Evolutionary conservation across 2,888 invertebrate species (phyloP), one percentile per base, ranked within the genome.

Genomic region (Eumerus sabulonum): DNA sequence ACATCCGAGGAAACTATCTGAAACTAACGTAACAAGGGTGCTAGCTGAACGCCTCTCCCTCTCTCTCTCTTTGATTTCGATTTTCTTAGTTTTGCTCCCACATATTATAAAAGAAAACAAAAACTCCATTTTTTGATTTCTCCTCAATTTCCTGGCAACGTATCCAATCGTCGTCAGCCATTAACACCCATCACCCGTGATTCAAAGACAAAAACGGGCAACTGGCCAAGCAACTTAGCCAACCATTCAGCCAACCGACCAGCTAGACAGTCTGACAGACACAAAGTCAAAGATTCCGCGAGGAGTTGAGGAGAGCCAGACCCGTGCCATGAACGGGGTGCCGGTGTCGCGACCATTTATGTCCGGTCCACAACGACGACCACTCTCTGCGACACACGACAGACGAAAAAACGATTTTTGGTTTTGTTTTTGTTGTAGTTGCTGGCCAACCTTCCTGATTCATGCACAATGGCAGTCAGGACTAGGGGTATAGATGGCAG

Each of bases 181-280:
- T 79, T 79, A 70, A 79, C 79, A 79, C 74, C 68, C 77, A 70
- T 59, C 76, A 70, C 50, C 56, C 51, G 74, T 47, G 68, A 42
- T 27, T 62, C 44, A 70, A 70, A 63, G 36, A 38, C 40, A 53
- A 56, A 76, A 71, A n/a, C 40, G 47, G 57, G 64, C 53, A 59
- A 14, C 56, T 57, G 60, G 70, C 79, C 79, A 74, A 73, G 53
- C 59, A 57, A 66, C 59, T 51, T 44, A 14, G 40, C 5, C 73
- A 73, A 73, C 73, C 57, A 67, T 4, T 7, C 7, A 27, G 17
- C 59, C 63, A 68, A 63, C 77, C 77, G 68, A 73, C 57, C 57
- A 56, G n/a, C n/a, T n/a, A n/a, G 54, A 67, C 62, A 66, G 59
- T 51, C 27, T 7, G 27, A 27, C 72, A 72, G 77, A 79, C 57